A percentile compares a stretch with the other conserved stretches of the same genome.
These are phyloP conservation scores for Pteronura brasiliensis DNA, from an alignment of 2,113 vertebrate genomes.

Conservation along the genomic window DNA sequence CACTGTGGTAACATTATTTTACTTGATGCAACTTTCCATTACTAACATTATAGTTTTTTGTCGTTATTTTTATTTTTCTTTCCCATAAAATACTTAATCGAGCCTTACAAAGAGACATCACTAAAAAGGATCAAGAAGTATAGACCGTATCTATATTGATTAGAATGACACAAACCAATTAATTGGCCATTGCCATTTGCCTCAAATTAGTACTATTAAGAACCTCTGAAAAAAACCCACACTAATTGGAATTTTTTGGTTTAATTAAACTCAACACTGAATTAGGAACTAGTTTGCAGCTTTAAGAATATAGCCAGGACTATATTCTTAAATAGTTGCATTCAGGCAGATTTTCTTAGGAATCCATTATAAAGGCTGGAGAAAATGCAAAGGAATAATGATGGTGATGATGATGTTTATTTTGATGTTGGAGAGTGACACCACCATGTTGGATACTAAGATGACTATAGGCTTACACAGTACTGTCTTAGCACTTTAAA, in stretches of 20 bases:
- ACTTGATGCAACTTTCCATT: slow-evolving; percentile 25
- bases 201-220: neutral
- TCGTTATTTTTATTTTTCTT: neutral
- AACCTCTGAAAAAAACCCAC: neutral
- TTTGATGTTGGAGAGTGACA: neutral
- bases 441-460: neutral
- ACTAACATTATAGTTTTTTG: neutral
- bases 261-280: slow-evolving; percentile 10
- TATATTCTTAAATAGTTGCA: neutral
- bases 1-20: slow-evolving; percentile 24
- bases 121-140: neutral
- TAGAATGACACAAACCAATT: neutral
- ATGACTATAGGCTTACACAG: neutral
- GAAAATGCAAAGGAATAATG: neutral
- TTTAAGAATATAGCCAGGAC: neutral
- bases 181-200: neutral
- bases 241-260: neutral
- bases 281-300: neutral
- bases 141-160: neutral
- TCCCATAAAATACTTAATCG: slow-evolving; percentile 13
- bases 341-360: neutral
- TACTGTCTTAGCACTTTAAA: neutral
- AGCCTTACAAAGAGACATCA: neutral
- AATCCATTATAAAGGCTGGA: neutral
- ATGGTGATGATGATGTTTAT: neutral